Evolutionary conservation across 2,797 vertebrate species (phyloP).

Genomic region (Distichodus sexfasciatus): DNA sequence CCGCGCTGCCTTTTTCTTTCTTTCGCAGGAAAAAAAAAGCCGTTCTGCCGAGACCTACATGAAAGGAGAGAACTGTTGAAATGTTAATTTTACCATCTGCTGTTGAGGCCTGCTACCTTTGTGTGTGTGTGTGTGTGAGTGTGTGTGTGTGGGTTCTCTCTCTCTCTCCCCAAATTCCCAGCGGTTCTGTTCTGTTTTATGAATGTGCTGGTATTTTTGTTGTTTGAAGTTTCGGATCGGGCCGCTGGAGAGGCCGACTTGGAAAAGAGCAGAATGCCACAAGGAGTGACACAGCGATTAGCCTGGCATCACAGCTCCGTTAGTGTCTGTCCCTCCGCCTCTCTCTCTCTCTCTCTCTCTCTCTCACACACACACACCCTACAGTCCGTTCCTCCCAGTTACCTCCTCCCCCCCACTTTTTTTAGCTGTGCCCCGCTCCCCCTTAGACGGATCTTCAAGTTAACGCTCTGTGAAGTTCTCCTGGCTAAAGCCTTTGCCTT

Average conservation of each 20-base stretch:
- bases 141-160: conserved; percentile 42
- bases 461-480: neutral
- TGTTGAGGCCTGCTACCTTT: conserved; percentile 95
- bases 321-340: conserved; percentile 49
- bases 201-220: conserved; percentile 93
- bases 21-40: conserved; percentile 76
- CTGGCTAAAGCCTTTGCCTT: neutral
- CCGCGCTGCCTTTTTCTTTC: conserved; percentile 71
- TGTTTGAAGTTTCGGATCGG: conserved; percentile 90
- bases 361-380: no score
- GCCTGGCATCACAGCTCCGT: conserved; percentile 40
- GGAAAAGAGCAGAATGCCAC: conserved; percentile 82
- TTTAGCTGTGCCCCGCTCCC: neutral
- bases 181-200: conserved; percentile 95
- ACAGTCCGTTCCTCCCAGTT: conserved; percentile 3
- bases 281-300: conserved; percentile 67
- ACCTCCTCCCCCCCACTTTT: neutral
- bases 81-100: conserved; percentile 99
- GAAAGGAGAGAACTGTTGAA: conserved; percentile 97
- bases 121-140: conserved; percentile 40
- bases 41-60: conserved; percentile 91
- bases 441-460: neutral
- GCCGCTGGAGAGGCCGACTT: conserved; percentile 81
- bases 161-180: conserved; percentile 82
- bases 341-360: no score